A percentile compares a stretch with the other conserved stretches of the same genome.
Conservation (phyloP, 2,113 vertebrate genomes). For the Otolemur garnettii region DNA sequence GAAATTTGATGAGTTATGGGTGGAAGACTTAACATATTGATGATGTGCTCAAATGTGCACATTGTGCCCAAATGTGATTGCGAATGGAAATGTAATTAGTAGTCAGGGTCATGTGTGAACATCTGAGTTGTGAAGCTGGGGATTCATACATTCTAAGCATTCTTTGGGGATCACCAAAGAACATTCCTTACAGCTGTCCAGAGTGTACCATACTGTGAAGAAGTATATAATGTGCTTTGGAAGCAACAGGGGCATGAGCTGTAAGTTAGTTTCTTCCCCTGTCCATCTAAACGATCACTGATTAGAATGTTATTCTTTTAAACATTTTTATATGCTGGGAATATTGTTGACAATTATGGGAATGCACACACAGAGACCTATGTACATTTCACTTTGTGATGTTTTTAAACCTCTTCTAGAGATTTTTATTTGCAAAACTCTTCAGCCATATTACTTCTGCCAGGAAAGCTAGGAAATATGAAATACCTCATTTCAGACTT, state of each 20-base stretch:
- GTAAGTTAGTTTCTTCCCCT: background rate
- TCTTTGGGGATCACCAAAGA: background rate
- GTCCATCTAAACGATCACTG: background rate
- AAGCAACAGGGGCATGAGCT: background rate
- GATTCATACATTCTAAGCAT: background rate
- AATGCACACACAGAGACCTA: background rate
- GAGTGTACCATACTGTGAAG: background rate
- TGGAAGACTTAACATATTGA: constrained; percentile 3
- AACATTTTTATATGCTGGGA: background rate
- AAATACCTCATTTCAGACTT: constrained; percentile 98
- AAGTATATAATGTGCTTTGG: background rate
- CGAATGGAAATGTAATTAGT: constrained; percentile 28
- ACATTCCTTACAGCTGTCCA: background rate
- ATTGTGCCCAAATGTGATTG: background rate
- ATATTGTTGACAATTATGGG: background rate
- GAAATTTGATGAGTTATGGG: background rate
- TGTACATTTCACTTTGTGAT: constrained; percentile 39
- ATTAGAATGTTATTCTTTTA: constrained; percentile 19
- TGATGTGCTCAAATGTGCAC: too few species aligned
- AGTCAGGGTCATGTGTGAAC: background rate
- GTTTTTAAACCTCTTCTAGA: constrained; percentile 86
- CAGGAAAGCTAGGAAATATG: constrained; percentile 97
- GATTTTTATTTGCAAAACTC: constrained; percentile 97
- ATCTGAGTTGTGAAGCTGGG: background rate
- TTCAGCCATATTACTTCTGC: constrained; percentile 99